A percentile compares a stretch with the other conserved stretches of the same genome.
Conservation (phyloP, 2,888 invertebrate species). For the Noctuana brunneofusca region DNA sequence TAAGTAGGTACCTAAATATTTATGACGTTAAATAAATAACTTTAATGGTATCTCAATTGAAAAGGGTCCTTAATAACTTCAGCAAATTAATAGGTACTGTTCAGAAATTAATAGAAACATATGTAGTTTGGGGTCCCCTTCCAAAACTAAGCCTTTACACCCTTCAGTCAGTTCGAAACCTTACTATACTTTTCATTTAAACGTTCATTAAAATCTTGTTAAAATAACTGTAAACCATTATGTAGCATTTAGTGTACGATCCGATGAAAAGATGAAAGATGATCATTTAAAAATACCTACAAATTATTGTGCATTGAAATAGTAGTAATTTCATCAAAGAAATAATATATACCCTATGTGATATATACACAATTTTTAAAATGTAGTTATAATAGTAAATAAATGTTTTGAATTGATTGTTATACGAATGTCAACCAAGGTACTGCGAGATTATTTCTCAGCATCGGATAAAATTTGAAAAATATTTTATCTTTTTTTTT, state of each 20-base stretch:
- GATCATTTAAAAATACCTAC: not conserved
- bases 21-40: too few relatives aligned
- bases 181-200: too few relatives aligned
- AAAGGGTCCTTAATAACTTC: too few relatives aligned
- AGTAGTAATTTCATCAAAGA: slow-evolving; percentile 21
- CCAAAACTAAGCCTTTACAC: too few relatives aligned
- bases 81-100: too few relatives aligned
- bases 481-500: too few relatives aligned
- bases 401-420: slow-evolving; percentile 67
- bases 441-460: not conserved
- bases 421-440: slow-evolving; percentile 56
- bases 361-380: slow-evolving; percentile 80
- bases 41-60: too few relatives aligned
- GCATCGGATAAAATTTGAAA: slow-evolving; percentile 6
- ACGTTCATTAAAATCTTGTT: too few relatives aligned
- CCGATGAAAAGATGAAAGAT: not conserved
- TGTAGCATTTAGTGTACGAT: not conserved
- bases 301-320: not conserved
- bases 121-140: too few relatives aligned
- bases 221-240: too few relatives aligned
- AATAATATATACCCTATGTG: slow-evolving; percentile 70
- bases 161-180: too few relatives aligned
- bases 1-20: not conserved
- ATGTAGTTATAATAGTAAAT: slow-evolving; percentile 62
- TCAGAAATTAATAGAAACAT: too few relatives aligned